A percentile compares a stretch with the other conserved stretches of the same genome.
Evolutionary conservation across 2,797 vertebrate species (phyloP).

Genomic region (Pteropus rufus): DNA sequence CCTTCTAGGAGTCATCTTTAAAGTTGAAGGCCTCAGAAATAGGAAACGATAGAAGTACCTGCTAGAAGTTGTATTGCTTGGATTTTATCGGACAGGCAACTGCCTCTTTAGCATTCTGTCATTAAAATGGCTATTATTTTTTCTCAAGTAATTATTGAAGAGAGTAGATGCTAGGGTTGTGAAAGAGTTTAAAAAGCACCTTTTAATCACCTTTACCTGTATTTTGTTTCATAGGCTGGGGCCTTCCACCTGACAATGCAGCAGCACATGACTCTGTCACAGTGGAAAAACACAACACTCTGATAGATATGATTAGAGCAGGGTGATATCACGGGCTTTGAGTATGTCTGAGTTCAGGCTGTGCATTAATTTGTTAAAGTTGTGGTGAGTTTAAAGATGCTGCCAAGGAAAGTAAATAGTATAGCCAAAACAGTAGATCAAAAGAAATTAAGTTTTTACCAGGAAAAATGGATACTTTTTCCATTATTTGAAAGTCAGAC

Average conservation of each 20-base stretch:
- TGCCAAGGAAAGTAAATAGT: neutral
- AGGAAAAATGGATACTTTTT: neutral
- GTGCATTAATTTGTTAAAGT: neutral
- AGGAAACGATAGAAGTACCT: neutral
- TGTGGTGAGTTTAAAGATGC: neutral
- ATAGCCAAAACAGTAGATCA: neutral
- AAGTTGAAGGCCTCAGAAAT: neutral
- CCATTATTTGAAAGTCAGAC: neutral
- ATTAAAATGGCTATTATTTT: neutral
- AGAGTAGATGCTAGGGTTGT: neutral
- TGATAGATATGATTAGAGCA: neutral
- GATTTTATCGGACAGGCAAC: neutral
- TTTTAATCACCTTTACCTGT: neutral
- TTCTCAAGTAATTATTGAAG: neutral
- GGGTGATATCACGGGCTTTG: neutral
- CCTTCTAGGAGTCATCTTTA: conserved; percentile 27
- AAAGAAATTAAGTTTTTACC: conserved; percentile 11
- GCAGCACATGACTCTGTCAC: neutral
- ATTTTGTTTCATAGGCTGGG: neutral
- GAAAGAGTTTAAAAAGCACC: neutral
- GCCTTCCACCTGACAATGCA: neutral
- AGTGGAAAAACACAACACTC: neutral
- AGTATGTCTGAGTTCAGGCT: neutral
- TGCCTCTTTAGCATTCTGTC: neutral
- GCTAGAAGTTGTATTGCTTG: neutral